phyloP scores from a whole-genome alignment of 2,113 vertebrate species.

The Bucco capensis region DNA sequence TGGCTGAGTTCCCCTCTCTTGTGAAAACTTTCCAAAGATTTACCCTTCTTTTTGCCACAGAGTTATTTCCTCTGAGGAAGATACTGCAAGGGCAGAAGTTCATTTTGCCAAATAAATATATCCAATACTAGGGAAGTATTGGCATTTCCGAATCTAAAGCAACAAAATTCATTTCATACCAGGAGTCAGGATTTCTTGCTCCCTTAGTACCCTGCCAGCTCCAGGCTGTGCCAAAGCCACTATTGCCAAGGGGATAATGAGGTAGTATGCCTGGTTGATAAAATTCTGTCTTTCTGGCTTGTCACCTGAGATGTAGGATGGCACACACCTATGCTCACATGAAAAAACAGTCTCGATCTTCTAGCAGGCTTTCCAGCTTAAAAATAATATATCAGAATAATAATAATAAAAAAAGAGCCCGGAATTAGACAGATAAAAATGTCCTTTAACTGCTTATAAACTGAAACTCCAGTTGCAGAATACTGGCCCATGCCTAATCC shows the following conservation, averaged over 20 bases:
- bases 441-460: slow-evolving; percentile 6
- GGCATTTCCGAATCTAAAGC: background rate
- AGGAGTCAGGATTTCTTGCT: background rate
- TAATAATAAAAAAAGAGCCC: background rate
- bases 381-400: background rate
- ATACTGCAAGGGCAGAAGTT: background rate
- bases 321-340: background rate
- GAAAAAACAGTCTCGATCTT: background rate
- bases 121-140: background rate
- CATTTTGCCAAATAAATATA: background rate
- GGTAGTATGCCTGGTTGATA: slow-evolving; percentile 27
- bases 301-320: background rate
- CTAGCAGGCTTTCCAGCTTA: background rate
- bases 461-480: slow-evolving; percentile 24
- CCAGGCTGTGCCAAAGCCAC: slow-evolving; percentile 13
- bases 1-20: slow-evolving; percentile 5
- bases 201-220: background rate
- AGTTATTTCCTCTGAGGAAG: slow-evolving; percentile 4
- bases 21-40: slow-evolving; percentile 29
- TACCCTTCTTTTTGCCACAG: background rate
- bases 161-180: background rate
- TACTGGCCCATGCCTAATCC: slow-evolving; percentile 53
- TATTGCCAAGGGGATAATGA: slow-evolving; percentile 59
- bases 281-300: slow-evolving; percentile 18
- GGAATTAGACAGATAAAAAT: background rate